Percentiles rank a stretch among this genome's conserved stretches.
Evolutionary conservation across 2,888 invertebrate species (phyloP).

Genomic region (Cephus sareptanus): DNA sequence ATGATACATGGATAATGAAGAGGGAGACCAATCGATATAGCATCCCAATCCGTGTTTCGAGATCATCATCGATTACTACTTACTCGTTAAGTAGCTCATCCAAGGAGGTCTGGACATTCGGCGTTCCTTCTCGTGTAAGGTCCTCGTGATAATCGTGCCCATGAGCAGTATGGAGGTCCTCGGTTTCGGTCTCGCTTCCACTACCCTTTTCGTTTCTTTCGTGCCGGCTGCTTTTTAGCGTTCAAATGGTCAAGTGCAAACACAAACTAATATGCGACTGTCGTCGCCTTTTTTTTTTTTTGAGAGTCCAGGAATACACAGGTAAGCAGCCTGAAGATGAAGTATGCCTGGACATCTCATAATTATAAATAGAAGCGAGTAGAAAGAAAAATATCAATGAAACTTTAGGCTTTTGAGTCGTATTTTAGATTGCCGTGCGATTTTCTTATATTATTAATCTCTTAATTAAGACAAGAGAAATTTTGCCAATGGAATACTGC

Average conservation of each 20-base stretch:
- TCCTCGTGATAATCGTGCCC: slow-evolving; percentile 60
- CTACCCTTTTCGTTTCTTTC: slow-evolving; percentile 70
- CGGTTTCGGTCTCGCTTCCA: slow-evolving; percentile 82
- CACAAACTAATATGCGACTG: slow-evolving; percentile 35
- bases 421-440: too few species aligned
- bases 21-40: too few species aligned
- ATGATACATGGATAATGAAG: too few species aligned
- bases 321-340: too few species aligned
- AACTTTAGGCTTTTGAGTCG: too few species aligned
- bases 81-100: slow-evolving; percentile 66
- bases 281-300: neutral
- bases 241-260: slow-evolving; percentile 52
- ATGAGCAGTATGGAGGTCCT: slow-evolving; percentile 68
- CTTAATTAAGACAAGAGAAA: too few species aligned
- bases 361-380: too few species aligned
- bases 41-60: too few species aligned
- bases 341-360: too few species aligned
- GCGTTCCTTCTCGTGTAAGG: slow-evolving; percentile 57
- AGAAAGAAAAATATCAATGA: too few species aligned
- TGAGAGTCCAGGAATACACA: slow-evolving; percentile 11
- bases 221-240: slow-evolving; percentile 55
- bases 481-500: too few species aligned
- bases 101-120: slow-evolving; percentile 62
- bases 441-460: too few species aligned
- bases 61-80: slow-evolving; percentile 46